phyloP scores from a whole-genome alignment of 1,140 invertebrate genomes.

The Aradophagus sp. region DNA sequence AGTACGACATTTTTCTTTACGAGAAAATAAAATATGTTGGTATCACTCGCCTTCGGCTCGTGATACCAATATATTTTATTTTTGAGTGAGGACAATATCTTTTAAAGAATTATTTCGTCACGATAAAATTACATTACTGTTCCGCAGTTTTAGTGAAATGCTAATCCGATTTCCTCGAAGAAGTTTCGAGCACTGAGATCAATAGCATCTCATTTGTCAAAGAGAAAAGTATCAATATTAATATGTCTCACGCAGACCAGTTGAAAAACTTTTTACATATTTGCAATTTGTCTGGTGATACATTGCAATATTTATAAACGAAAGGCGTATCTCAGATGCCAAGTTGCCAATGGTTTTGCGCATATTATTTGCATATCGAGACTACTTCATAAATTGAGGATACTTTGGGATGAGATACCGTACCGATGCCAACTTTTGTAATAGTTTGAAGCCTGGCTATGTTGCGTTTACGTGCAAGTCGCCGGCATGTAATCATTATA shows the following conservation, averaged over 20 bases:
- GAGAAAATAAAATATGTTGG: too few relatives aligned
- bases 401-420: constrained; percentile 39
- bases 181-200: constrained; percentile 20
- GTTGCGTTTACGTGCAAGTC: constrained; percentile 30
- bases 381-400: constrained; percentile 48
- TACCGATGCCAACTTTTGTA: constrained; percentile 49
- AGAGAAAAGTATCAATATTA: constrained; percentile 19
- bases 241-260: constrained; percentile 18
- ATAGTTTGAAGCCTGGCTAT: constrained; percentile 45
- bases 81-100: too few relatives aligned
- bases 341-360: constrained; percentile 27
- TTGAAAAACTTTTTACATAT: constrained; percentile 37
- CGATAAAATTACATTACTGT: constrained; percentile 39
- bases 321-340: constrained; percentile 21
- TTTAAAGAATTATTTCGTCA: constrained; percentile 41
- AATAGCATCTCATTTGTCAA: constrained; percentile 28
- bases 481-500: constrained; percentile 37
- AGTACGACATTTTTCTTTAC: too few relatives aligned
- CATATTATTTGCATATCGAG: constrained; percentile 54
- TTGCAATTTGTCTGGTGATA: constrained; percentile 38
- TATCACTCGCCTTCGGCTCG: too few relatives aligned
- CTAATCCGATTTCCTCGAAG: constrained; percentile 27
- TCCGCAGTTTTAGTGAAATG: constrained; percentile 17
- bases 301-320: constrained; percentile 47
- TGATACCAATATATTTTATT: too few relatives aligned